phyloP scores from a whole-genome alignment of 1,140 invertebrate genomes.

The Drosophila tsacasi region DNA sequence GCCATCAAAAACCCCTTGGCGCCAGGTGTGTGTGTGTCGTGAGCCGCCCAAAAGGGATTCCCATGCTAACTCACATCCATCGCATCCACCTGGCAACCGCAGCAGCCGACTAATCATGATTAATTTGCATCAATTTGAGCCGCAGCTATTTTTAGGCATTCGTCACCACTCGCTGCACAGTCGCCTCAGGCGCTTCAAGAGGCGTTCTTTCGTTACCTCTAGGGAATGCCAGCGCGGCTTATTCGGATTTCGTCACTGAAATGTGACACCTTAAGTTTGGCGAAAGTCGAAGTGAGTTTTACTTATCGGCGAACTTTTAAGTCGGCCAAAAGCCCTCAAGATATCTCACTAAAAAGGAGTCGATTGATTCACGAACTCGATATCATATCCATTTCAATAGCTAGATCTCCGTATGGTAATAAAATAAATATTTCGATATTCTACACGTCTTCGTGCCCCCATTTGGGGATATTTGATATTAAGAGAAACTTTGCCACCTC shows the following conservation, averaged over 20 bases:
- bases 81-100: constrained; percentile 29
- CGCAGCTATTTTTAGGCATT: constrained; percentile 64
- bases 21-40: constrained; percentile 49
- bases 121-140: constrained; percentile 79
- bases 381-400: constrained; percentile 6
- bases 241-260: constrained; percentile 28
- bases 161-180: constrained; percentile 27
- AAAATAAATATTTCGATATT: neutral
- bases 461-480: neutral
- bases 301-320: constrained; percentile 18
- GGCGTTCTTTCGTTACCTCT: constrained; percentile 29
- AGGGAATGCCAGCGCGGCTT: constrained; percentile 23
- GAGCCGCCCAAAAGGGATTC: constrained; percentile 8
- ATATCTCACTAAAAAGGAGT: neutral
- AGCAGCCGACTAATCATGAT: constrained; percentile 70
- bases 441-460: neutral
- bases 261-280: constrained; percentile 1
- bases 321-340: neutral
- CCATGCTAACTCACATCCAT: constrained; percentile 23
- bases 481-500: too few relatives aligned
- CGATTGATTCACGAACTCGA: neutral
- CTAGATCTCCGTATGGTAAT: neutral
- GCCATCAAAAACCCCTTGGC: neutral
- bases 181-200: neutral
- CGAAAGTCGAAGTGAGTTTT: constrained; percentile 3